phyloP scores from a whole-genome alignment of 1,140 invertebrate genomes.

The Hyposmocoma kahamanoa region DNA sequence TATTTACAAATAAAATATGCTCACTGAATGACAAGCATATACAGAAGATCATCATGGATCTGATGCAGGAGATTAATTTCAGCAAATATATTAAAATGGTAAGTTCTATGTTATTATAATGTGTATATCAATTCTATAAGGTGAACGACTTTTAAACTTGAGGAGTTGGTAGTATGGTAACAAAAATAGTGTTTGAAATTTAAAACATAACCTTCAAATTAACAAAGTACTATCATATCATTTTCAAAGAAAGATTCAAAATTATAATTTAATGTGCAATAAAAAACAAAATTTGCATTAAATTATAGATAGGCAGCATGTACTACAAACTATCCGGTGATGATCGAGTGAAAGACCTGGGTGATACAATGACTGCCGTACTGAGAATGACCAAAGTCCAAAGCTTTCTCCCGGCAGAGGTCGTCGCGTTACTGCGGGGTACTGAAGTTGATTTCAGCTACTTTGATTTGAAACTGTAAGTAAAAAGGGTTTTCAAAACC shows the following conservation, averaged over 20 bases:
- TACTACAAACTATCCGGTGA: conserved; percentile 54
- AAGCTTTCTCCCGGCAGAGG: conserved; percentile 68
- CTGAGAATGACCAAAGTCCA: conserved; percentile 61
- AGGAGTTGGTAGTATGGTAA: no score
- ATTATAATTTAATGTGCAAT: no score
- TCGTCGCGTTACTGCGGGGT: conserved; percentile 33
- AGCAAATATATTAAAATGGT: conserved; percentile 66
- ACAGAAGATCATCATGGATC: conserved; percentile 39
- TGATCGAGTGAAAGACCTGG: conserved; percentile 34
- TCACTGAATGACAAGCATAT: conserved; percentile 28
- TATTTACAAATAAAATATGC: conserved; percentile 38
- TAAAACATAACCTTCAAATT: no score
- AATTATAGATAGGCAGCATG: conserved; percentile 61
- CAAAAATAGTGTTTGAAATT: no score
- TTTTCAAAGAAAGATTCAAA: no score
- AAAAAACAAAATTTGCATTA: no score
- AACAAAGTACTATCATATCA: no score
- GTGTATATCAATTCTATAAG: no score
- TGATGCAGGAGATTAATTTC: conserved; percentile 51
- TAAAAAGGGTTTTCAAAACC: conserved; percentile 23
- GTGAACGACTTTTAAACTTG: no score
- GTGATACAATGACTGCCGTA: conserved; percentile 53
- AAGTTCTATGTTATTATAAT: no score
- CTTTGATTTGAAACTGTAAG: conserved; percentile 54
- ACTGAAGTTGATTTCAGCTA: conserved; percentile 48